Percentiles rank a stretch among this genome's conserved stretches.
Evolutionary conservation across 1,140 invertebrate species (phyloP).

Genomic region (Caenorhabditis elegans): WBcel235 BX284605.5:13469001-13469500

Average conservation of each 20-base stretch:
- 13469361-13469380: conserved; percentile 43
- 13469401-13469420: conserved; percentile 47
- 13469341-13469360: conserved; percentile 44
- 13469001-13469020: not conserved
- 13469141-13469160: too few species aligned
- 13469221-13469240: not conserved
- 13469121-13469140: too few species aligned
- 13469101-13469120: too few species aligned
- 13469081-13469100: too few species aligned
- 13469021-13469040: too few species aligned
- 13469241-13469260: not conserved
- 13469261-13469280: not conserved
- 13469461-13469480: conserved; percentile 22
- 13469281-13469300: not conserved
- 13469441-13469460: conserved; percentile 51
- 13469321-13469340: conserved; percentile 50
- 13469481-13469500: not conserved
- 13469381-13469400: conserved; percentile 47
- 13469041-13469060: too few species aligned
- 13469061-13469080: too few species aligned
- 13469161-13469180: too few species aligned
- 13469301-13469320: conserved; percentile 44
- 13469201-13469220: too few species aligned
- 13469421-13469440: conserved; percentile 53
- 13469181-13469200: too few species aligned